These are phyloP conservation scores for Allophyes oxyacanthae DNA, from an alignment of 2,888 invertebrate genomes.

Conservation along the genomic window DNA sequence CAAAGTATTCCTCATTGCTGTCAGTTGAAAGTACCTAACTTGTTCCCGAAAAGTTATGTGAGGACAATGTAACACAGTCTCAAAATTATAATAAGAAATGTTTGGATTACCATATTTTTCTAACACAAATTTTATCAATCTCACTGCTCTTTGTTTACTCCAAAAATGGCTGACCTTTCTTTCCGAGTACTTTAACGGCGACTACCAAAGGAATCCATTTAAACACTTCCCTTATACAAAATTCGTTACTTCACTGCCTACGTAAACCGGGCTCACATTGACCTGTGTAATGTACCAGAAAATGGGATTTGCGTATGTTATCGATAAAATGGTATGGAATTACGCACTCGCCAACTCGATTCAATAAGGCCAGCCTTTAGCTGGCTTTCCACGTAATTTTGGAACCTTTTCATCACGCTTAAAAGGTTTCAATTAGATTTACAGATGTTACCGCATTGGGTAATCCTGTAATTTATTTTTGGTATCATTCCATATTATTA, in stretches of 20 bases:
- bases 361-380: constrained; percentile 44
- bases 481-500: constrained; percentile 7
- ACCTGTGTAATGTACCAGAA: constrained; percentile 82
- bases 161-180: background rate
- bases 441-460: constrained; percentile 42
- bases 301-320: constrained; percentile 78
- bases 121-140: background rate
- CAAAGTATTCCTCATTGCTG: too few relatives aligned
- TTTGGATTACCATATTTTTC: too few relatives aligned
- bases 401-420: constrained; percentile 41
- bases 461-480: constrained; percentile 45
- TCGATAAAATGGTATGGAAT: constrained; percentile 67
- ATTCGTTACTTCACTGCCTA: constrained; percentile 42
- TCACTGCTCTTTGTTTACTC: background rate
- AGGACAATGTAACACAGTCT: too few relatives aligned
- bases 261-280: constrained; percentile 60
- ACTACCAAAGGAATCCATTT: constrained; percentile 10
- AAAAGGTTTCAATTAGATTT: constrained; percentile 57
- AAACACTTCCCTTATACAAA: constrained; percentile 12
- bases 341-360: constrained; percentile 42
- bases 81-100: too few relatives aligned
- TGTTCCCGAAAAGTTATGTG: too few relatives aligned
- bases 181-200: constrained; percentile 9
- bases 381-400: constrained; percentile 32
- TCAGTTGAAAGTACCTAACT: too few relatives aligned